Percentiles rank a stretch among this genome's conserved stretches.
These are phyloP conservation scores for Xiphophorus maculatus DNA, from an alignment of 2,113 vertebrate species.

Conservation along the genomic window DNA sequence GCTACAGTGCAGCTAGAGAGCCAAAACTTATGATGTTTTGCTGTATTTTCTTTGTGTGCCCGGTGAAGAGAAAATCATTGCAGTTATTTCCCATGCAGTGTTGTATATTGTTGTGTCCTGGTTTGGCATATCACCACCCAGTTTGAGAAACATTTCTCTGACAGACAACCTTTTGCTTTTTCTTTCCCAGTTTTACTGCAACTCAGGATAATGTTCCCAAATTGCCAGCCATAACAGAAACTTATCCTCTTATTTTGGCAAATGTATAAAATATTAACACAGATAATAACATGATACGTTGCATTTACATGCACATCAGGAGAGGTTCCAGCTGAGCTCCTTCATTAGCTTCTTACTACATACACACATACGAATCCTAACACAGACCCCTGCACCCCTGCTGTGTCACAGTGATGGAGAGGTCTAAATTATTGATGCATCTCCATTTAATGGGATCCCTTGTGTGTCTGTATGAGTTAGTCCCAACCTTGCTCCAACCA, in stretches of 20 bases:
- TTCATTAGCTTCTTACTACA: conserved; percentile 50
- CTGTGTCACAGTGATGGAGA: conserved; percentile 66
- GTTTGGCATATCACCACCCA: neutral
- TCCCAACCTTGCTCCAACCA: conserved; percentile 15
- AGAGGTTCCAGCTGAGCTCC: conserved; percentile 59
- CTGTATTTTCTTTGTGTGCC: neutral
- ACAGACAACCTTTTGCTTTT: neutral
- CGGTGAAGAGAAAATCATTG: neutral
- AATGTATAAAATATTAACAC: neutral
- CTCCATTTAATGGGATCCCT: conserved; percentile 64
- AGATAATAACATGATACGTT: neutral
- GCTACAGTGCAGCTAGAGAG: neutral
- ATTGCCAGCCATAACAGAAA: neutral
- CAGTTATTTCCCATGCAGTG: too few species aligned
- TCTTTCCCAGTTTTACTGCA: neutral
- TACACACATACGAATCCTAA: neutral
- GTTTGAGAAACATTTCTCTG: neutral
- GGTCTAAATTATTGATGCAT: conserved; percentile 76
- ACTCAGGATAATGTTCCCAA: neutral
- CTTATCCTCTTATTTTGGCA: neutral
- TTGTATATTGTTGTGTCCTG: neutral
- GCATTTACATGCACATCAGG: neutral
- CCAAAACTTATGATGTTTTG: neutral
- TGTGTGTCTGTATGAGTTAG: conserved; percentile 39
- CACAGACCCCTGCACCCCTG: conserved; percentile 35